Evolutionary conservation across 1,140 invertebrate species (phyloP).

Genomic region (Leptonema lineaticorne): DNA sequence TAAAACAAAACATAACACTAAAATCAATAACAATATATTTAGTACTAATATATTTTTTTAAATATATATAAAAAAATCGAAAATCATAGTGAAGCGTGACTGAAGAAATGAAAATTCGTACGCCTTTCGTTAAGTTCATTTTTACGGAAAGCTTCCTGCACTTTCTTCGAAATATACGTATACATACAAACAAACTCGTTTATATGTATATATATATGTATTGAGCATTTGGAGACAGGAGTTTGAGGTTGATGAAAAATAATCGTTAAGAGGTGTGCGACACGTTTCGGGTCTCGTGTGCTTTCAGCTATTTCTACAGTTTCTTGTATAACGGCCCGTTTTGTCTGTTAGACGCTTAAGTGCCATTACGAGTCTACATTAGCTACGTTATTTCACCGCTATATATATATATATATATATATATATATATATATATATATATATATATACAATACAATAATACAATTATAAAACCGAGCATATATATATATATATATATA

Average conservation of each 20-base stretch:
- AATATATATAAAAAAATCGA: no score
- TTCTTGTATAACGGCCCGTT: conserved; percentile 9
- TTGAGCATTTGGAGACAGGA: no score
- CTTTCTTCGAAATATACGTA: neutral
- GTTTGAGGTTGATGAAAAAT: conserved; percentile 11
- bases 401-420: conserved; percentile 5
- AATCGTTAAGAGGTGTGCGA: conserved; percentile 1
- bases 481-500: no score
- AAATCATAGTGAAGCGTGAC: no score
- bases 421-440: neutral
- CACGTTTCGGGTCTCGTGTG: neutral
- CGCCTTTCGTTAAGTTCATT: no score
- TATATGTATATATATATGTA: neutral
- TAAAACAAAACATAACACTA: no score
- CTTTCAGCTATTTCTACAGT: conserved; percentile 8
- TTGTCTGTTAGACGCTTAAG: conserved; percentile 22
- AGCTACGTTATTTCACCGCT: conserved; percentile 6
- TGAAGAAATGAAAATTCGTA: no score
- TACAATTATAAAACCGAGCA: no score
- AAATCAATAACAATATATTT: no score
- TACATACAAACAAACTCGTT: neutral
- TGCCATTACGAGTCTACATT: conserved; percentile 21
- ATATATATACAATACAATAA: neutral
- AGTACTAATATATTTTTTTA: no score
- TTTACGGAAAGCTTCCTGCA: no score